Evolutionary conservation across 2,113 vertebrate species (phyloP).

Genomic region (Eudyptes chrysolophus): DNA sequence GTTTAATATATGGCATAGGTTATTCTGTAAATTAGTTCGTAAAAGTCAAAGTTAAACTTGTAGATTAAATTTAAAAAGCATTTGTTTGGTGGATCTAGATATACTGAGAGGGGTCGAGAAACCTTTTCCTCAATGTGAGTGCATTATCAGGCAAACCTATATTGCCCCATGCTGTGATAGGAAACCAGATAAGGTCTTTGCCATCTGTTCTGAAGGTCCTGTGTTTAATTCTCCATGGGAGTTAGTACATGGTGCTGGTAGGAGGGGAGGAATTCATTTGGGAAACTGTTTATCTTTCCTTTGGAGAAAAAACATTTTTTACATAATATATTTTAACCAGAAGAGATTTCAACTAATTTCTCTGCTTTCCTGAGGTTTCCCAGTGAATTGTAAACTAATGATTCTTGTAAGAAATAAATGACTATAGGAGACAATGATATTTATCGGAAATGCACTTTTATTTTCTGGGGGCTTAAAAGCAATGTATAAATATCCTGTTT

Average conservation of each 20-base stretch:
- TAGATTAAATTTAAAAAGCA: not conserved
- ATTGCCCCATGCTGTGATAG: constrained; percentile 39
- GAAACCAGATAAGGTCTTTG: constrained; percentile 54
- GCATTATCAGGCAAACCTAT: constrained; percentile 41
- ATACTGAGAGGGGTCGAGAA: not conserved
- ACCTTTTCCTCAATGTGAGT: constrained; percentile 31
- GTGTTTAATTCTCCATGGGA: constrained; percentile 71
- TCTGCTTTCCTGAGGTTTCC: not conserved
- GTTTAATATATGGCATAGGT: not conserved
- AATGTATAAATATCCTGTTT: not conserved
- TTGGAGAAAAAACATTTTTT: constrained; percentile 5
- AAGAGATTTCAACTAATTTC: not conserved
- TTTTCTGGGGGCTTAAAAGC: not conserved
- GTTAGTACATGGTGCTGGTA: not conserved
- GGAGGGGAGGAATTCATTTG: constrained; percentile 16
- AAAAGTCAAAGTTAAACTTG: not conserved
- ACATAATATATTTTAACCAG: not conserved
- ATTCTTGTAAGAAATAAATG: not conserved
- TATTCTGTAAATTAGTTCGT: not conserved
- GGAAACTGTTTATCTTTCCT: constrained; percentile 35
- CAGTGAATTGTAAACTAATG: not conserved
- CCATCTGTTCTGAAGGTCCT: constrained; percentile 69
- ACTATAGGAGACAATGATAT: not conserved
- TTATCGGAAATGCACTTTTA: not conserved
- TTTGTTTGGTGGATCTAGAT: not conserved